Base-by-base conservation (phyloP, 1,140 invertebrate genomes). In the Papilio xuthus region DNA sequence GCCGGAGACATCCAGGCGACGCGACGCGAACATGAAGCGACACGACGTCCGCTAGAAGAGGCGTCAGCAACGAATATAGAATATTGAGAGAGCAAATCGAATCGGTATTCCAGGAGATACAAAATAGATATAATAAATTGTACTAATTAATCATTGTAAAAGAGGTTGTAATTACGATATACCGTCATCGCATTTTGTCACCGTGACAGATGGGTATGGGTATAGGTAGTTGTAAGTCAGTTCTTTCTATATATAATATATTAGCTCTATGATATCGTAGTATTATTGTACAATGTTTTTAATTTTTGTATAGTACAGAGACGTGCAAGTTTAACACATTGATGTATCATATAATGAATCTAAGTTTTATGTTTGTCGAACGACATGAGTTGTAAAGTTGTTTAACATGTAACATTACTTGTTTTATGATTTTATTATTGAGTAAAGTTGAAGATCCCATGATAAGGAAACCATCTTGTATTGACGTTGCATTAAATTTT, bases 301-400 rank as follows among this genome's bases (percentile, higher is more conserved):
- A 93, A 92, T 93, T 93, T 93, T 93, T 93, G 91, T 93, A 93
- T 93, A 93, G 92, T 91, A 92, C 88, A 80, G 83, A 87, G 71
- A 82, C 85, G 89, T 89, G 88, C 85, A 79, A 75, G 80, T 82
- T 81, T 80, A 82, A 85, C 85, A 79, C 84, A 86, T 85, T 86
- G 82, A 86, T 93, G 90, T 93, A 92, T 91, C 75, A 90, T 91
- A 91, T 90, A 85, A 87, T 85, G 85, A 88, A 82, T 90, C 86
- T 84, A 89, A 89, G 85, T 90, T 90, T 88, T 88, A 89, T 84
- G 82, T 83, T 85, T 82, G 83, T 80, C 78, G 88, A 86, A 84
- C 83, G 81, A 85, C 84, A 86, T 89, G 84, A 86, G 86, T 86
- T 93, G 91, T 93, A 92, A 88, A 92, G 88, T 87, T 93, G 89